phyloP scores from a whole-genome alignment of 2,888 invertebrate genomes.

The Yponomeuta plumbellus region DNA sequence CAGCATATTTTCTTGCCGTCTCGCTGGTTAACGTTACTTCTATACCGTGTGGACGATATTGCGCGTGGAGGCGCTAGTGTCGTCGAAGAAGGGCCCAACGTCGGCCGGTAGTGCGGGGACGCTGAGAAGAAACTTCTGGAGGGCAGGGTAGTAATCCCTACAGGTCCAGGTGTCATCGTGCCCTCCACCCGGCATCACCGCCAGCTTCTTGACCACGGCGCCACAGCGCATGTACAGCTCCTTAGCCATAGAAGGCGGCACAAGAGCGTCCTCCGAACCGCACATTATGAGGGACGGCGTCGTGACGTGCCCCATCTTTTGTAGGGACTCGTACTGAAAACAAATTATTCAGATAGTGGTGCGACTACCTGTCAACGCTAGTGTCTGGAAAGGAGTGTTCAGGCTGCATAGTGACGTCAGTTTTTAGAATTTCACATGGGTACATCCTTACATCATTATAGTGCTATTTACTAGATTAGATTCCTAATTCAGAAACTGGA shows the following conservation, averaged over 20 bases:
- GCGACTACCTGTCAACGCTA: too few species aligned
- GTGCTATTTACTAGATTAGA: neutral
- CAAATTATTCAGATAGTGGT: neutral
- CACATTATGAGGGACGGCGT: conserved; percentile 92
- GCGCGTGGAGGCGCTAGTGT: conserved; percentile 33
- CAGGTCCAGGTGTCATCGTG: conserved; percentile 98
- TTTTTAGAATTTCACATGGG: too few species aligned
- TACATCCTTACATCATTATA: too few species aligned
- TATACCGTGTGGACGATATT: conserved; percentile 51
- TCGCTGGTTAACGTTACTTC: neutral
- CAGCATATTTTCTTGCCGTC: too few species aligned
- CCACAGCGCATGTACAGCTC: conserved; percentile 85
- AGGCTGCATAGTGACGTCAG: too few species aligned
- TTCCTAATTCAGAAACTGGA: neutral
- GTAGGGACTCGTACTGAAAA: conserved; percentile 81
- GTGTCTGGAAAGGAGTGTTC: too few species aligned
- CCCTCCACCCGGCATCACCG: conserved; percentile 87
- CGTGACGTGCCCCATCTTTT: conserved; percentile 83
- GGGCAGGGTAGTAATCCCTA: conserved; percentile 82
- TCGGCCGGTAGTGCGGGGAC: conserved; percentile 49
- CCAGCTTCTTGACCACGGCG: conserved; percentile 84
- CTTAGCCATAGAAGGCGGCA: conserved; percentile 94
- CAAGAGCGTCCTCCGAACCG: conserved; percentile 89
- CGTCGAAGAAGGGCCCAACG: conserved; percentile 45
- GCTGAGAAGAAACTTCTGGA: conserved; percentile 70